Conservation (phyloP, 2,113 vertebrate genomes). For the Xenus cinereus region DNA sequence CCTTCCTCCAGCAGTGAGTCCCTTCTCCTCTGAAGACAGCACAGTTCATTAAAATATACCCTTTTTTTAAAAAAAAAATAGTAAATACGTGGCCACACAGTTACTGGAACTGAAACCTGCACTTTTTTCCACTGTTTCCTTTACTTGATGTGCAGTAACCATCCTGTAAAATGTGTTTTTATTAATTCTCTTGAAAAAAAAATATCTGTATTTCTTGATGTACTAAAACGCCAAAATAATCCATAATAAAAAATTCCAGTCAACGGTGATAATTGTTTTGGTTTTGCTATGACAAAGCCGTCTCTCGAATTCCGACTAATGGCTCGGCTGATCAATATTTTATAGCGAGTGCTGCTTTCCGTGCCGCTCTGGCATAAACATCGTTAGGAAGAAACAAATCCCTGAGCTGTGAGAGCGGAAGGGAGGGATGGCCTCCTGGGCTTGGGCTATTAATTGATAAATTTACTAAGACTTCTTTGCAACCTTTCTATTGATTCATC, state of each 20-base stretch:
- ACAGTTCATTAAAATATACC: neutral
- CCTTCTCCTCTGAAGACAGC: neutral
- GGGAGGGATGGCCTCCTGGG: neutral
- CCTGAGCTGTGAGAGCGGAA: neutral
- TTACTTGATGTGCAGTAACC: neutral
- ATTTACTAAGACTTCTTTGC: neutral
- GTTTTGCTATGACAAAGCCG: neutral
- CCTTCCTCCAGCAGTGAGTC: neutral
- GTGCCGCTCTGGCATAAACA: neutral
- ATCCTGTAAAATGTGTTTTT: neutral
- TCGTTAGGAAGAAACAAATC: neutral
- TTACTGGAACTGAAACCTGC: neutral
- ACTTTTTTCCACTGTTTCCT: neutral
- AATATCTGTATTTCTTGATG: neutral
- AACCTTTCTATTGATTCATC: neutral
- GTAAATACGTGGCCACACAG: fast-evolving
- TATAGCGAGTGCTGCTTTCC: neutral
- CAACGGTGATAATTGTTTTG: neutral
- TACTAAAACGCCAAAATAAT: neutral
- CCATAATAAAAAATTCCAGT: neutral
- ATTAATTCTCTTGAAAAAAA: neutral
- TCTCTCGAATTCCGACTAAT: neutral
- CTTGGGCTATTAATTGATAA: neutral
- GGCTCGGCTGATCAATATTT: neutral
- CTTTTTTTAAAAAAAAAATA: neutral